phyloP scores from a whole-genome alignment of 2,888 invertebrate species.

The Therioaphis trifolii region DNA sequence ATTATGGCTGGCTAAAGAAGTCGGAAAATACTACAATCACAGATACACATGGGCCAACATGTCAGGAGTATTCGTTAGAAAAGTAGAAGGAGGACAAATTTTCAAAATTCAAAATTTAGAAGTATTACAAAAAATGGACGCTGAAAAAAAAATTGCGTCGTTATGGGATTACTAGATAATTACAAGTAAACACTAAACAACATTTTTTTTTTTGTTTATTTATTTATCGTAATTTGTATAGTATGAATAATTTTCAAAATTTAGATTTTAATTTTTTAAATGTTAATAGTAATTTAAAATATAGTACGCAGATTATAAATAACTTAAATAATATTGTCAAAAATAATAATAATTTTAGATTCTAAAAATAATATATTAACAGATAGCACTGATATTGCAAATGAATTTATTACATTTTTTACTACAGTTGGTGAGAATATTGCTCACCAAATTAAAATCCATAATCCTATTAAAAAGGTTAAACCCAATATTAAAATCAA shows the following conservation, averaged over 20 bases:
- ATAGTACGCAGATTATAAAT: conserved; percentile 11
- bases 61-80: no score
- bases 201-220: no score
- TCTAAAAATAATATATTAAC: no score
- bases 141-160: neutral
- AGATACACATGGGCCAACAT: neutral
- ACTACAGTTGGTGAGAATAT: no score
- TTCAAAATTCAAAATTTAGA: no score
- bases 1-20: conserved; percentile 12
- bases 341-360: neutral
- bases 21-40: neutral
- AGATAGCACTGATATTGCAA: no score
- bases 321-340: neutral
- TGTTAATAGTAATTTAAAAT: no score
- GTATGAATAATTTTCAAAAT: neutral
- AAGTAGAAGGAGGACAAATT: no score
- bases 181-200: neutral
- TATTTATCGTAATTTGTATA: neutral
- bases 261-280: conserved; percentile 13
- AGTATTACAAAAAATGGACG: no score
- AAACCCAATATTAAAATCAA: neutral
- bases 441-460: neutral
- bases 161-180: neutral
- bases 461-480: neutral
- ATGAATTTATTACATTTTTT: no score